Conservation (phyloP, 2,797 vertebrate genomes). For the Sorex maritimensis region DNA sequence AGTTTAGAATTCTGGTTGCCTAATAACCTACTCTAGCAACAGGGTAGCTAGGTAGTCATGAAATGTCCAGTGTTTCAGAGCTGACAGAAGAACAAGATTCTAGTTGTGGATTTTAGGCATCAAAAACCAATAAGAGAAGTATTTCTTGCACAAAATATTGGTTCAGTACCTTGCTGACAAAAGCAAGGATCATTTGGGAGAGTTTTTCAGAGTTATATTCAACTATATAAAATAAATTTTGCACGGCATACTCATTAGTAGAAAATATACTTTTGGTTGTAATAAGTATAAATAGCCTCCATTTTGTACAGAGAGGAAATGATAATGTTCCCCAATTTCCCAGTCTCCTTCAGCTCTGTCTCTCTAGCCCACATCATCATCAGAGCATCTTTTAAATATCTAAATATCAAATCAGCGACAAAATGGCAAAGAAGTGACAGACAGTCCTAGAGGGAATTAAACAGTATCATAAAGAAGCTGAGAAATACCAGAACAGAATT, state of each 20-base stretch:
- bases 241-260: neutral
- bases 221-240: conserved; percentile 65
- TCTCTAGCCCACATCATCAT: neutral
- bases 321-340: neutral
- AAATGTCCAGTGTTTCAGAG: neutral
- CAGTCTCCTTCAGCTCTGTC: too few species aligned
- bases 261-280: neutral
- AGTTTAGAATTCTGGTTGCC: conserved; percentile 59
- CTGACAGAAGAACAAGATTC: neutral
- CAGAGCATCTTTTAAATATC: neutral
- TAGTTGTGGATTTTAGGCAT: neutral
- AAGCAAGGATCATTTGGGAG: conserved; percentile 64
- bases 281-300: neutral
- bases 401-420: neutral
- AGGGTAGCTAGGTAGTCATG: neutral
- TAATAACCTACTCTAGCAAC: conserved; percentile 22
- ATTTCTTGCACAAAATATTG: conserved; percentile 53
- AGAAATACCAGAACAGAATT: neutral
- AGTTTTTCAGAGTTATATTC: conserved; percentile 44
- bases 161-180: conserved; percentile 46
- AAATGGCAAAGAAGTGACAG: conserved; percentile 18
- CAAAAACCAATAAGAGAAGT: neutral
- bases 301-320: neutral
- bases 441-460: neutral
- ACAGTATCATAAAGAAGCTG: neutral